Conservation (phyloP, 1,140 invertebrate species). For the Trinorchestia longiramus region DNA sequence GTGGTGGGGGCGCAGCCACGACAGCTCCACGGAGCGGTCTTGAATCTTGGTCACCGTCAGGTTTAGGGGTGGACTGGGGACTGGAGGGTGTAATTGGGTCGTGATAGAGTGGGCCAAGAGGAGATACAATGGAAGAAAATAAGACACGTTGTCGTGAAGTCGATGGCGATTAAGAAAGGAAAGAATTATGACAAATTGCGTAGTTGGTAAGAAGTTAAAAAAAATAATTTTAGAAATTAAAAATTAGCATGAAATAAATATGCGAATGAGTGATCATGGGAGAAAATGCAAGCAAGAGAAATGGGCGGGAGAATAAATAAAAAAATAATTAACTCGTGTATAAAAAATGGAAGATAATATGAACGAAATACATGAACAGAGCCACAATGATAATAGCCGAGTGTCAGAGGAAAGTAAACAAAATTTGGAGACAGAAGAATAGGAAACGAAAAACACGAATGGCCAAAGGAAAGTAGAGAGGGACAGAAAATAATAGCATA, state of each 20-base stretch:
- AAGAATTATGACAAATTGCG: not conserved
- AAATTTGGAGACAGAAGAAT: no score
- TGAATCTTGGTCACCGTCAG: slow-evolving; percentile 81
- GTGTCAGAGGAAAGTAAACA: no score
- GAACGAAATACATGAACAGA: no score
- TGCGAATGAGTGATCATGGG: no score
- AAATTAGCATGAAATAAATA: no score
- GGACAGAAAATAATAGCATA: not conserved
- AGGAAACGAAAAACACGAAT: not conserved
- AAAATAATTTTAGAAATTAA: no score
- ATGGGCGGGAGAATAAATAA: no score
- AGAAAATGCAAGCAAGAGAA: no score
- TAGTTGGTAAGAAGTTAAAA: no score
- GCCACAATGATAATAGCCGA: no score
- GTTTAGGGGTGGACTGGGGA: slow-evolving; percentile 85
- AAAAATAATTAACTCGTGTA: no score
- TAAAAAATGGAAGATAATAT: no score
- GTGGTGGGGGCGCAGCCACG: slow-evolving; percentile 82
- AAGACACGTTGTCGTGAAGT: not conserved
- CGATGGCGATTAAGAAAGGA: not conserved
- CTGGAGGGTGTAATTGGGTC: slow-evolving; percentile 70
- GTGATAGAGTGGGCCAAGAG: not conserved
- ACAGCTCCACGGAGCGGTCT: slow-evolving; percentile 81
- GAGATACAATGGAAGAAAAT: slow-evolving; percentile 35
- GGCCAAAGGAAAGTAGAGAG: not conserved